phyloP scores from a whole-genome alignment of 2,888 invertebrate genomes.

The Embidobia sp. region DNA sequence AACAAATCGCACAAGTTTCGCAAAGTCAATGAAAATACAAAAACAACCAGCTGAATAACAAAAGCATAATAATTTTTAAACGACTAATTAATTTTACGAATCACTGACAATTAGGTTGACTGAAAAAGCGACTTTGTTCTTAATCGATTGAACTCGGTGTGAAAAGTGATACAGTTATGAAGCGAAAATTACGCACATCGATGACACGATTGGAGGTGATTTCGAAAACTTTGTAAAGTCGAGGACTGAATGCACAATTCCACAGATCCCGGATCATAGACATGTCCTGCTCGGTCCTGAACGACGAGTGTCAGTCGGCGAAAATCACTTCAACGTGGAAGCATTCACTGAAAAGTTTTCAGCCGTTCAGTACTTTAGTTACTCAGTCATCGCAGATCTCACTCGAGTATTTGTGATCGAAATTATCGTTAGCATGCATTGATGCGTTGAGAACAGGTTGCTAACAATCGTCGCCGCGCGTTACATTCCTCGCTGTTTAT shows the following conservation, averaged over 20 bases:
- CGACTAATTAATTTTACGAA: no score
- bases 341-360: neutral
- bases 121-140: no score
- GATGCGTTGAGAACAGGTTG: neutral
- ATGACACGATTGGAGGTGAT: conserved; percentile 79
- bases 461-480: neutral
- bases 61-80: no score
- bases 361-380: neutral
- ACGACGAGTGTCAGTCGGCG: neutral
- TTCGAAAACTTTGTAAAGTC: conserved; percentile 87
- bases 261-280: conserved; percentile 83
- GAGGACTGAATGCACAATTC: conserved; percentile 88
- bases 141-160: no score
- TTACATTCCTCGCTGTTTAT: neutral
- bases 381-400: neutral
- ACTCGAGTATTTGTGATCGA: neutral
- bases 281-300: conserved; percentile 74
- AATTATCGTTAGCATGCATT: neutral
- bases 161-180: no score
- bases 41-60: no score
- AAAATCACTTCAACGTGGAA: neutral
- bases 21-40: no score
- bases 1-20: no score
- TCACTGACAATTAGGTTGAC: no score
- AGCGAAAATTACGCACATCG: no score